Percentiles rank a stretch among this genome's conserved stretches.
Evolutionary conservation across 2,113 vertebrate genomes (phyloP).

Genomic region (Grammomys dolichurus): DNA sequence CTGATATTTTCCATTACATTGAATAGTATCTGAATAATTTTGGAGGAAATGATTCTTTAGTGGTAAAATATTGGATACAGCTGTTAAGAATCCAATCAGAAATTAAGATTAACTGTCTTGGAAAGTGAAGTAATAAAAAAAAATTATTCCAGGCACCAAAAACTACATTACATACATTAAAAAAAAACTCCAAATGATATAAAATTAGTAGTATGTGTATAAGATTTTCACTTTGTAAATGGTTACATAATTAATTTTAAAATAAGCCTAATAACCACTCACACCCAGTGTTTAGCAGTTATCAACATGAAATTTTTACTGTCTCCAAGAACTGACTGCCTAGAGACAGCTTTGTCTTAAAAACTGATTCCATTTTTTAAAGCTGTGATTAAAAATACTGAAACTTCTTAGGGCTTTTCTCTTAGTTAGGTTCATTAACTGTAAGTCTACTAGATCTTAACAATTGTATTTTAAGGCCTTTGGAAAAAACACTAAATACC

Average conservation of each 20-base stretch:
- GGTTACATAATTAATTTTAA: slow-evolving; percentile 14
- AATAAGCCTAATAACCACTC: not conserved
- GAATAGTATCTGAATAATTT: not conserved
- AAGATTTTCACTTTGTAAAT: slow-evolving; percentile 3
- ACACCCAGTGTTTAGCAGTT: not conserved
- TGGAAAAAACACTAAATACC: not conserved
- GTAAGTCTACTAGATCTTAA: not conserved
- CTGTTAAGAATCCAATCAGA: slow-evolving; percentile 31
- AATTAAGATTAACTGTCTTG: not conserved
- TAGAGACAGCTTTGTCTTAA: slow-evolving; percentile 5
- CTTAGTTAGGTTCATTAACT: not conserved
- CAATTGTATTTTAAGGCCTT: not conserved
- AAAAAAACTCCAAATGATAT: not conserved
- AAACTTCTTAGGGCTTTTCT: not conserved
- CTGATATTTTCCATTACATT: not conserved
- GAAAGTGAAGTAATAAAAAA: not conserved
- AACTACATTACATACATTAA: not conserved
- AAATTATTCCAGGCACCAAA: slow-evolving; percentile 10
- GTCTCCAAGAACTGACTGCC: not conserved
- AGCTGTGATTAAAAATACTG: not conserved
- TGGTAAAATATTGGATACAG: not conserved
- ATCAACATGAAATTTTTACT: not conserved
- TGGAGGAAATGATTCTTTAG: not conserved
- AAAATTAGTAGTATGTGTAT: slow-evolving; percentile 17
- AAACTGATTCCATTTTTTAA: slow-evolving; percentile 1